A percentile compares a stretch with the other conserved stretches of the same genome.
phyloP scores from a whole-genome alignment of 2,888 invertebrate species.

The Villa cingulata region DNA sequence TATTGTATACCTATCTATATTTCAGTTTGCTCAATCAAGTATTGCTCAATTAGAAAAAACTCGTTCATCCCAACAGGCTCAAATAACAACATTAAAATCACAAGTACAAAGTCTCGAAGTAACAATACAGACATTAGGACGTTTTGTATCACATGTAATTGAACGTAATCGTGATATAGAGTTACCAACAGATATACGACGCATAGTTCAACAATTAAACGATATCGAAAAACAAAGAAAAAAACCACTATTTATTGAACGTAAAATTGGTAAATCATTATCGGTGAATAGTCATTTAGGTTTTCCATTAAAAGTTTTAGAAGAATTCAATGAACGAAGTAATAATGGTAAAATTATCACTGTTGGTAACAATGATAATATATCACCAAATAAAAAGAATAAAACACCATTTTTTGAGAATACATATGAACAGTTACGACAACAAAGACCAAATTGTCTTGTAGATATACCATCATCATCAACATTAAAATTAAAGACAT shows the following conservation, averaged over 20 bases:
- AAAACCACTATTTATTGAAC: slow-evolving; percentile 31
- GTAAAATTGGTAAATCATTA: slow-evolving; percentile 36
- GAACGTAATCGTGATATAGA: slow-evolving; percentile 52
- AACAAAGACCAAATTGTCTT: slow-evolving; percentile 38
- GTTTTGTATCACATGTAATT: slow-evolving; percentile 55
- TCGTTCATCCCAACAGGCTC: slow-evolving; percentile 47
- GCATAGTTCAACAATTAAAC: slow-evolving; percentile 52
- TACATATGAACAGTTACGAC: slow-evolving; percentile 54
- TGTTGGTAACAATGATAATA: no score
- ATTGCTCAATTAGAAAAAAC: slow-evolving; percentile 49
- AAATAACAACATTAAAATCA: slow-evolving; percentile 50
- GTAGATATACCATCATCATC: slow-evolving; percentile 20
- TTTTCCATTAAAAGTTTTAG: slow-evolving; percentile 34
- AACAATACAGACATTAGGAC: slow-evolving; percentile 55
- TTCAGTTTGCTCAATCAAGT: slow-evolving; percentile 34
- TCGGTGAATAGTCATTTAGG: slow-evolving; percentile 36
- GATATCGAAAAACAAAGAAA: slow-evolving; percentile 37
- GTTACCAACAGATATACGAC: slow-evolving; percentile 57
- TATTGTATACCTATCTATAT: not conserved
- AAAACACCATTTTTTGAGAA: slow-evolving; percentile 51
- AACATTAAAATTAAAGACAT: slow-evolving; percentile 16
- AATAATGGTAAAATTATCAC: slow-evolving; percentile 22
- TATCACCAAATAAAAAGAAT: slow-evolving; percentile 32
- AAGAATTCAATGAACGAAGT: slow-evolving; percentile 36
- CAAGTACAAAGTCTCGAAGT: slow-evolving; percentile 61